phyloP scores from a whole-genome alignment of 2,888 invertebrate species.

The Cephus spinipes region DNA sequence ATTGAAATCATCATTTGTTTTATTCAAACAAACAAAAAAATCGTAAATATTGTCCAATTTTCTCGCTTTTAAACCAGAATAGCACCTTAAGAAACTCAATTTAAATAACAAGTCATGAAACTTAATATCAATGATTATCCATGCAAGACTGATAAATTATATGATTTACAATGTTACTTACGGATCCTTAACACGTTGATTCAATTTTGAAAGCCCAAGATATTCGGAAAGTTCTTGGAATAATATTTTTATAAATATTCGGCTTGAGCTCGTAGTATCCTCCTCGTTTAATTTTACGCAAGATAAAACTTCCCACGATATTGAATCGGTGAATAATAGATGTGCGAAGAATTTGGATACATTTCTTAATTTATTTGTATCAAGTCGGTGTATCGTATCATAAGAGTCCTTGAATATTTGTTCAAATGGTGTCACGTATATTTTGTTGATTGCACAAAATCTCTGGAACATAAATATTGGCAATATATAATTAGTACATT shows the following conservation, averaged over 20 bases:
- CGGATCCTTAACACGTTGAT: slow-evolving; percentile 90
- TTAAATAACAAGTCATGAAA: too few relatives aligned
- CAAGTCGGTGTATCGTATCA: slow-evolving; percentile 92
- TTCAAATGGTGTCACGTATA: slow-evolving; percentile 93
- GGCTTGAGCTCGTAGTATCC: slow-evolving; percentile 96
- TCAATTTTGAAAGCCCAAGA: slow-evolving; percentile 93
- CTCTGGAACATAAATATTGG: slow-evolving; percentile 63
- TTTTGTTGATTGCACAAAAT: slow-evolving; percentile 94
- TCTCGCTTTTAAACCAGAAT: too few relatives aligned
- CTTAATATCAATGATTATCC: too few relatives aligned
- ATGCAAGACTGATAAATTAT: too few relatives aligned
- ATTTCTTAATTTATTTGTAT: slow-evolving; percentile 94
- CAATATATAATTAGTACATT: not conserved
- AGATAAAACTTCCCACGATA: slow-evolving; percentile 93
- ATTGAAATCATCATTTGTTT: too few relatives aligned
- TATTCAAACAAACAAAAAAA: too few relatives aligned
- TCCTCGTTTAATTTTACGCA: slow-evolving; percentile 95
- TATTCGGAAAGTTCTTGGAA: slow-evolving; percentile 97
- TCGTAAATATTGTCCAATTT: too few relatives aligned
- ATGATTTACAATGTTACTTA: slow-evolving; percentile 68
- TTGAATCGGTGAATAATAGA: slow-evolving; percentile 94
- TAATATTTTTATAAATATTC: slow-evolving; percentile 97
- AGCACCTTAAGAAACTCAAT: too few relatives aligned
- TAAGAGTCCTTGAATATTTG: slow-evolving; percentile 96
- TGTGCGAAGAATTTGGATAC: slow-evolving; percentile 98